Base-by-base conservation (phyloP, 2,797 vertebrate species). In the Hypotaenidia okinawae region DNA sequence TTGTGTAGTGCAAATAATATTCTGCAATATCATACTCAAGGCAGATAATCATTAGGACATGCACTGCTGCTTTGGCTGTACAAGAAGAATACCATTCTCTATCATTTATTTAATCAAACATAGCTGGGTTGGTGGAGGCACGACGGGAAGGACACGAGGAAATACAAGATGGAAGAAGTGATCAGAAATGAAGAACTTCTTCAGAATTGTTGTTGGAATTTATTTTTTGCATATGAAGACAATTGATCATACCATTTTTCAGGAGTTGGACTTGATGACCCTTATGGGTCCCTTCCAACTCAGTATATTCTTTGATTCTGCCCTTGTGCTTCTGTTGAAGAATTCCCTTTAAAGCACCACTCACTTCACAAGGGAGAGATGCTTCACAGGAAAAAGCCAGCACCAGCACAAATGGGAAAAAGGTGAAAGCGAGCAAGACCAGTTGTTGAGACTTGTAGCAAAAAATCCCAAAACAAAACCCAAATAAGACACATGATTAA, bases 401-500 rank as follows among this genome's bases (percentile, higher is more conserved):
- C 75, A 67, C 21, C 64, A 73, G 51, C 39, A 37, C 0, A 6
- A 94, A 35, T 69, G 88, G 35, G 69, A 85, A 93, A 75, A 66
- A 51, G 19, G 27, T 77, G 55, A 84, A 68, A 90, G 84, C 79
- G 70, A 94, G 52, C 43, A 86, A 39, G 33, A 72, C 16, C 9
- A 62, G 76, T 62, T 93, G 89, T 81, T 94, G 87, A 96, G 84
- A 94, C 92, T 94, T 90, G 92, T n/a, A 93, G 22, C 19, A 52
- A 83, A 87, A 93, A 90, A 54, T 1, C 1, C 51, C 51, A 11
- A 73, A 79, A 49, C 52, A 69, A 86, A 52, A 13, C 35, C 35
- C 28, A 91, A 88, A 85, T 64, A 70, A 93, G 73, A 51, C 45
- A 62, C 22, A 32, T 0, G 8, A 79, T 93, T 94, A 92, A 90